Percentiles rank a stretch among this genome's conserved stretches.
Evolutionary conservation across 2,113 vertebrate genomes (phyloP).

Genomic region (Hippocampus abdominalis): DNA sequence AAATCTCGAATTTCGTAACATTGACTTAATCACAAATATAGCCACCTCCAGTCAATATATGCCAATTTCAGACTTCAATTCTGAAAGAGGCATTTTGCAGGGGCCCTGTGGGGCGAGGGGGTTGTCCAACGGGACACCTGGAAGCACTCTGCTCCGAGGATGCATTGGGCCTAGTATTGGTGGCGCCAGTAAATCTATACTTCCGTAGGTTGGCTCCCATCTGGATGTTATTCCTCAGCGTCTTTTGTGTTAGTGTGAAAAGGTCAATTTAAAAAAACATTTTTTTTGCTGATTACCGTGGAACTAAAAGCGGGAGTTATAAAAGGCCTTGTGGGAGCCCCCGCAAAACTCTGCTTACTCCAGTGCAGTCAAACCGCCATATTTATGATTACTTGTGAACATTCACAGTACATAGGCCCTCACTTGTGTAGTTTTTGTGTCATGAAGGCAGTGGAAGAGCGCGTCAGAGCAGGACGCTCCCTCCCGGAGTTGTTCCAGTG

Average conservation of each 20-base stretch:
- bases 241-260: neutral
- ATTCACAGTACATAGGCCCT: neutral
- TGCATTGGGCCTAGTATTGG: neutral
- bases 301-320: neutral
- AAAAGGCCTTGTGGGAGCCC: neutral
- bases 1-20: no score
- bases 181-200: slow-evolving; percentile 3
- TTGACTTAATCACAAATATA: neutral
- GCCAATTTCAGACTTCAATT: neutral
- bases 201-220: neutral
- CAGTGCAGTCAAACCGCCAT: neutral
- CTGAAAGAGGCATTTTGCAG: neutral
- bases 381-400: neutral
- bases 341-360: neutral
- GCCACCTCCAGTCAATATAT: neutral
- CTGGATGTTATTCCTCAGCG: neutral
- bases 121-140: neutral
- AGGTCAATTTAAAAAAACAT: no score
- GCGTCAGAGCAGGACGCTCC: slow-evolving; percentile 1
- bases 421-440: neutral
- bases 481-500: slow-evolving; percentile 85
- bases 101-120: neutral
- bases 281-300: neutral
- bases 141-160: neutral
- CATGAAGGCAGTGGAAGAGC: slow-evolving; percentile 70